Evolutionary conservation across 2,797 vertebrate species (phyloP).

Genomic region (Acomys russatus): DNA sequence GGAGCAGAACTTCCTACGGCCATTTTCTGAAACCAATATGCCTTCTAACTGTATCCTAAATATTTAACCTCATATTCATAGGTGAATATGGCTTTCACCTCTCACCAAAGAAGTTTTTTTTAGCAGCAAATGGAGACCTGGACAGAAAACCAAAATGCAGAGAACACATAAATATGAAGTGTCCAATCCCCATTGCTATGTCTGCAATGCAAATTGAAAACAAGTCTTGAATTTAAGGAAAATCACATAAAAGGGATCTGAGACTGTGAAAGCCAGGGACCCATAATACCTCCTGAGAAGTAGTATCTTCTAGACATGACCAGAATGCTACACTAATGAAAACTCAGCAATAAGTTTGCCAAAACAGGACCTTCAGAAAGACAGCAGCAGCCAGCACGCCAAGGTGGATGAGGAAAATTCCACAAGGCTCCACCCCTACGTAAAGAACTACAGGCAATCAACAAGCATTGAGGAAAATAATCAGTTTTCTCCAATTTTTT

Average conservation of each 20-base stretch:
- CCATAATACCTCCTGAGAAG: too few relatives aligned
- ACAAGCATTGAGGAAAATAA: not conserved
- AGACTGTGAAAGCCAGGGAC: not conserved
- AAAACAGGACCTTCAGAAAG: not conserved
- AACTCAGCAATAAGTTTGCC: not conserved
- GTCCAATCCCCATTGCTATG: too few relatives aligned
- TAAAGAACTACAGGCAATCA: not conserved
- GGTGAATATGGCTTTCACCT: too few relatives aligned
- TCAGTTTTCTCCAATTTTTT: too few relatives aligned
- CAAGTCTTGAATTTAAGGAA: not conserved
- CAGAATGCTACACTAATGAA: not conserved
- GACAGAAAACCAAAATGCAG: not conserved
- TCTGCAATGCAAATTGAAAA: not conserved
- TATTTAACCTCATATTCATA: not conserved
- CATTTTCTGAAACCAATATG: not conserved
- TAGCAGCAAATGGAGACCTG: not conserved
- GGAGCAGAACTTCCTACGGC: not conserved
- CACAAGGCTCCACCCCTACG: not conserved
- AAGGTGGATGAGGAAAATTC: not conserved
- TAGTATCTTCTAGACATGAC: not conserved
- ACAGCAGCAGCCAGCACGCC: not conserved
- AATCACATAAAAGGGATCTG: not conserved
- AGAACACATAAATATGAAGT: not conserved
- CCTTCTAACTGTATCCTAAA: not conserved
- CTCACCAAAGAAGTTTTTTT: not conserved